A percentile compares a stretch with the other conserved stretches of the same genome.
Evolutionary conservation across 2,113 vertebrate genomes (phyloP).

Genomic region (Hylia prasina): DNA sequence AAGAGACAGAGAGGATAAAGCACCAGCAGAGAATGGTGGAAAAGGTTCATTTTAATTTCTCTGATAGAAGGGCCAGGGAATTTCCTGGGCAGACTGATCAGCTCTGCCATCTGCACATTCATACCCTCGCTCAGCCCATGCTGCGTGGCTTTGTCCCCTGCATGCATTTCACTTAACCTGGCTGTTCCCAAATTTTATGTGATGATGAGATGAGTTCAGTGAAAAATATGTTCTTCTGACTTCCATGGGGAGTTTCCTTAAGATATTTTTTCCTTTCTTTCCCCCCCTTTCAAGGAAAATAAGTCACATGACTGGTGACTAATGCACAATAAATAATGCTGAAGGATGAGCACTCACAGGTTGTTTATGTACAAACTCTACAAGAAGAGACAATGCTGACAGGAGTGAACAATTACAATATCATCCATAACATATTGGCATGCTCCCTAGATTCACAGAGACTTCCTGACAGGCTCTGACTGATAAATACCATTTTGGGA

Average conservation of each 20-base stretch:
- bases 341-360: background rate
- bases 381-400: background rate
- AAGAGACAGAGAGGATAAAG: background rate
- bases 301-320: background rate
- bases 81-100: accelerated
- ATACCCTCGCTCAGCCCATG: accelerated
- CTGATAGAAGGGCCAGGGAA: background rate
- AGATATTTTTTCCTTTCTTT: background rate
- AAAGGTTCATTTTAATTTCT: background rate
- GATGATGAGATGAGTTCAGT: background rate
- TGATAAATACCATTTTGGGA: background rate
- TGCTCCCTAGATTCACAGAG: background rate
- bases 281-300: background rate
- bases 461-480: background rate
- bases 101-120: background rate
- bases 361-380: background rate
- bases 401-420: background rate
- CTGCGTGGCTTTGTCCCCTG: background rate
- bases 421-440: background rate
- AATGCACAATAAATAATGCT: background rate
- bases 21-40: background rate
- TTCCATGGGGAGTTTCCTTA: background rate
- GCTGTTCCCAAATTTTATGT: background rate
- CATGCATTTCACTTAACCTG: background rate
- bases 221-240: background rate